phyloP scores from a whole-genome alignment of 2,797 vertebrate genomes.

The Spinus pinus region DNA sequence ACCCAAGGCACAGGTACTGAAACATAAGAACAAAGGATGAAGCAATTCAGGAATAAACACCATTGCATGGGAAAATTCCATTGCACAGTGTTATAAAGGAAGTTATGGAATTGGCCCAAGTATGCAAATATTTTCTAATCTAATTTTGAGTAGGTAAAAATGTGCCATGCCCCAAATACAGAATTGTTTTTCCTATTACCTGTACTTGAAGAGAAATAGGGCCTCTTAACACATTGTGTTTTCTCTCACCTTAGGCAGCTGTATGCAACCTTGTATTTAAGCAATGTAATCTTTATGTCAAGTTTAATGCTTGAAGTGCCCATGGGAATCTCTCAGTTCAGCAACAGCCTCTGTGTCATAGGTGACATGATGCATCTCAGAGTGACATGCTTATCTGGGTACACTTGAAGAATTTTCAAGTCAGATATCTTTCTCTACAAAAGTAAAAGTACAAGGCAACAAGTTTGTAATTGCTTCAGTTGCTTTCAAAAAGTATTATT shows the following conservation, averaged over 20 bases:
- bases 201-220: neutral
- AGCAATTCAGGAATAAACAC: neutral
- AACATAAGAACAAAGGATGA: neutral
- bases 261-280: neutral
- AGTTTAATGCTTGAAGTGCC: neutral
- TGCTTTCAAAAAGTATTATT: neutral
- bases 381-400: neutral
- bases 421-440: neutral
- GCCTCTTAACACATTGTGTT: neutral
- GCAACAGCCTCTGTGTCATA: neutral
- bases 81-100: neutral
- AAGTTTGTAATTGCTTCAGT: neutral
- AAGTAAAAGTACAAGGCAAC: neutral
- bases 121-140: neutral
- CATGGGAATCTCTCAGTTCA: neutral
- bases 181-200: neutral
- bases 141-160: neutral
- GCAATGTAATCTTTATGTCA: fast-evolving
- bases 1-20: neutral
- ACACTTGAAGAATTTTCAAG: neutral
- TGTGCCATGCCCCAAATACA: neutral
- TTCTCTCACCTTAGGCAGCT: neutral
- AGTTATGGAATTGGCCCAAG: neutral
- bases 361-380: neutral
- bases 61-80: neutral